Evolutionary conservation across 1,140 invertebrate genomes (phyloP), one percentile per base, ranked within the genome.

Genomic region (Megathymus violae): DNA sequence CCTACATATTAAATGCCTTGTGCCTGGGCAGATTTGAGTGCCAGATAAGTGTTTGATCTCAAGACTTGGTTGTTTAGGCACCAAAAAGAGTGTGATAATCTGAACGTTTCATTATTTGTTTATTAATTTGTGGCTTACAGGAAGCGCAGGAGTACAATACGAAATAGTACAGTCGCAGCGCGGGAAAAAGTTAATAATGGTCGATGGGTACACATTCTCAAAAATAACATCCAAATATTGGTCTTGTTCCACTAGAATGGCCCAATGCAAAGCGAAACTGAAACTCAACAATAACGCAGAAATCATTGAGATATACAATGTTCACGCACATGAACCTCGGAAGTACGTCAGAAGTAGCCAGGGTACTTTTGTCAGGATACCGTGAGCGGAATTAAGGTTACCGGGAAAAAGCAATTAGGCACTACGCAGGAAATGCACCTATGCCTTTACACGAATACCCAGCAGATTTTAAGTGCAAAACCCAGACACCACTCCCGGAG

Each of bases 201-300:
- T 74, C 0, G 65, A 69, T 7, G 74, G 71, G 0, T 76, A 69
- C 27, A 74, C 74, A 2, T 79, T 71, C 56, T 67, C 71, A 5
- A 51, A 62, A 22, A 36, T 48, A 7, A 47, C 11, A 3, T 16
- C 54, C 3, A 62, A n/a, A 4, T 27, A 41, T 11, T 64, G 65
- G 73, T 17, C 34, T 0, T 73, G 72, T 51, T 75, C 72, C 0
- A 61, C 25, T 2, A 67, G 17, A 15, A 51, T 27, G 5, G 46
- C 22, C 4, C 17, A 52, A 0, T 74, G 69, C 44, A 72, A 56
- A 22, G 70, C 68, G n/a, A 72, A 58, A 17, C 22, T 71, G 6
- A 64, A 36, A 19, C n/a, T 75, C 15, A 56, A 67, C 17, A 3
- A 5, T 10, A 4, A 52, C 6, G 65, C 40, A 0, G 43, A 65